Conservation (phyloP, 2,888 invertebrate species). For the Mimas tiliae region DNA sequence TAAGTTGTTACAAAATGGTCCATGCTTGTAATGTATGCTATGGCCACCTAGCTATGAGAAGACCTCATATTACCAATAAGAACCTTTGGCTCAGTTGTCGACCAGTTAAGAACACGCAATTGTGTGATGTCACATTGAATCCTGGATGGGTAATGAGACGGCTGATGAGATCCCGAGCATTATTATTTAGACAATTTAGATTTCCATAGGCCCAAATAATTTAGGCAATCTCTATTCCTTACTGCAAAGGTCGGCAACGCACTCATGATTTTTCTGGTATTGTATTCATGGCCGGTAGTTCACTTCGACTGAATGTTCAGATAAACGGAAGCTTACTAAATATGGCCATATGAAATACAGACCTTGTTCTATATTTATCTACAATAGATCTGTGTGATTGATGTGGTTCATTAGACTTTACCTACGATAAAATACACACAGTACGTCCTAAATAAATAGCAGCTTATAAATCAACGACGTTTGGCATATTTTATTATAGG, state of each 20-base stretch:
- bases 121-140: background rate
- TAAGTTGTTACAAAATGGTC: no score
- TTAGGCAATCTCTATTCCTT: no score
- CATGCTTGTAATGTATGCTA: no score
- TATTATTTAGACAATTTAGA: no score
- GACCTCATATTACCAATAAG: no score
- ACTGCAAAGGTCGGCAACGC: no score
- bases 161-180: no score
- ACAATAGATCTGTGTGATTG: background rate
- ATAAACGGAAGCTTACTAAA: background rate
- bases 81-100: no score
- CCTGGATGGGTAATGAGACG: background rate
- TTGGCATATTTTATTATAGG: background rate
- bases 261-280: no score
- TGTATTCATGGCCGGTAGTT: background rate
- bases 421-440: constrained; percentile 1
- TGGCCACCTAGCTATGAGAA: no score
- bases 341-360: background rate
- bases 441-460: background rate
- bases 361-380: constrained; percentile 7
- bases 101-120: background rate
- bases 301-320: no score
- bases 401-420: constrained; percentile 11
- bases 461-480: background rate
- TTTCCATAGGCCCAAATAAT: no score